Percentiles rank a stretch among this genome's conserved stretches.
Evolutionary conservation across 2,113 vertebrate genomes (phyloP).

Genomic region (Phalacrocorax pelagicus): DNA sequence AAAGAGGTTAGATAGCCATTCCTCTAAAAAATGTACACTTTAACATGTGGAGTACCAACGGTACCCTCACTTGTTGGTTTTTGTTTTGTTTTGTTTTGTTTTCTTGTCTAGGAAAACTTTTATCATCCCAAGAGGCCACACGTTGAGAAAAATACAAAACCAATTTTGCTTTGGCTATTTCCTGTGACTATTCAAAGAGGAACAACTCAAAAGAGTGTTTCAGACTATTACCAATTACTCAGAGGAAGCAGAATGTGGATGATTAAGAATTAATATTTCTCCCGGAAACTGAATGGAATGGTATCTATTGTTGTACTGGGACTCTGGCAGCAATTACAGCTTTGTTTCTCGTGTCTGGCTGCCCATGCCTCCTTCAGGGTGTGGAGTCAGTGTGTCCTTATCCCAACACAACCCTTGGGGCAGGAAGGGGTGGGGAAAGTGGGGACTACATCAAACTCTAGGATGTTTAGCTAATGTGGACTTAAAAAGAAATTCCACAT

Average conservation of each 20-base stretch:
- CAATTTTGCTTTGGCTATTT: not conserved
- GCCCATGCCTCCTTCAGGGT: not conserved
- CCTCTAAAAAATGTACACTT: not conserved
- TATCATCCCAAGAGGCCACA: rapidly evolving
- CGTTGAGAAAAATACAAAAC: not conserved
- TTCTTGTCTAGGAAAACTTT: not conserved
- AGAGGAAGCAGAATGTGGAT: not conserved
- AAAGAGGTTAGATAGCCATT: not conserved
- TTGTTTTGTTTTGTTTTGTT: not conserved
- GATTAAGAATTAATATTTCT: not conserved
- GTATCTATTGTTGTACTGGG: not conserved
- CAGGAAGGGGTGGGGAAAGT: too few relatives aligned
- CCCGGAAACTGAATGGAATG: not conserved
- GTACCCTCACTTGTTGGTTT: not conserved
- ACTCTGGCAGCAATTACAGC: not conserved
- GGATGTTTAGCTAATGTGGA: not conserved
- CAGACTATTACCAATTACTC: not conserved
- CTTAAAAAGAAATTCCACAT: not conserved
- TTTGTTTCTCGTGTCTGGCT: not conserved
- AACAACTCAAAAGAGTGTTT: not conserved
- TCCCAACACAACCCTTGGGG: not conserved
- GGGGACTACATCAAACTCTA: not conserved
- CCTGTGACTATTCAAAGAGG: not conserved
- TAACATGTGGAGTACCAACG: not conserved
- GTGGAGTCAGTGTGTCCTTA: not conserved